These are phyloP conservation scores for Trypoxylon attenuatum DNA, from an alignment of 2,888 invertebrate genomes.

Conservation along the genomic window DNA sequence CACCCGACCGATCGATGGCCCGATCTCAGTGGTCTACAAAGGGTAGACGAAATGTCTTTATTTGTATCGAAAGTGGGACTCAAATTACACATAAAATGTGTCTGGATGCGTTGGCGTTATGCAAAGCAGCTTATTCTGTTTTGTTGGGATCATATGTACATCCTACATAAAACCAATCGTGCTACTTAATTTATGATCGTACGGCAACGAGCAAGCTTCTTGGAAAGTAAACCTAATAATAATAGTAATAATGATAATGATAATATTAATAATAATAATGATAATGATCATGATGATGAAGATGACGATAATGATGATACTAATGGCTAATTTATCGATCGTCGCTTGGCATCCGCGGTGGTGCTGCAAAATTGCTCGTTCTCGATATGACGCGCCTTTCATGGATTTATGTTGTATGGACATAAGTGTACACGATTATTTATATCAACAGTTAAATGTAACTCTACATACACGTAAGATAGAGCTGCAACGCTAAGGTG, in stretches of 20 bases:
- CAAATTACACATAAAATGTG: slow-evolving; percentile 31
- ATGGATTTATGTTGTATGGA: slow-evolving; percentile 36
- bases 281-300: neutral
- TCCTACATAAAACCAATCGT: slow-evolving; percentile 22
- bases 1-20: slow-evolving; percentile 3
- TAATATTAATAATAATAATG: neutral
- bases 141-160: slow-evolving; percentile 26
- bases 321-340: slow-evolving; percentile 6
- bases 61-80: slow-evolving; percentile 39
- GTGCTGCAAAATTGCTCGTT: slow-evolving; percentile 28
- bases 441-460: slow-evolving; percentile 53
- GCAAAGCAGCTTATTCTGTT: slow-evolving; percentile 28
- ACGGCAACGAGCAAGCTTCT: slow-evolving; percentile 11
- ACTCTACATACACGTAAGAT: slow-evolving; percentile 54
- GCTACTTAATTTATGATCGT: slow-evolving; percentile 31
- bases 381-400: slow-evolving; percentile 25
- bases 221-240: slow-evolving; percentile 22
- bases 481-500: slow-evolving; percentile 46
- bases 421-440: slow-evolving; percentile 51
- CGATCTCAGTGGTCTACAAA: slow-evolving; percentile 6
- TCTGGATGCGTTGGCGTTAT: slow-evolving; percentile 2
- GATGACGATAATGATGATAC: neutral
- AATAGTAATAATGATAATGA: neutral
- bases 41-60: slow-evolving; percentile 9
- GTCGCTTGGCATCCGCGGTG: neutral